Conservation (phyloP, 2,797 vertebrate genomes). For the Scolopax rusticola region DNA sequence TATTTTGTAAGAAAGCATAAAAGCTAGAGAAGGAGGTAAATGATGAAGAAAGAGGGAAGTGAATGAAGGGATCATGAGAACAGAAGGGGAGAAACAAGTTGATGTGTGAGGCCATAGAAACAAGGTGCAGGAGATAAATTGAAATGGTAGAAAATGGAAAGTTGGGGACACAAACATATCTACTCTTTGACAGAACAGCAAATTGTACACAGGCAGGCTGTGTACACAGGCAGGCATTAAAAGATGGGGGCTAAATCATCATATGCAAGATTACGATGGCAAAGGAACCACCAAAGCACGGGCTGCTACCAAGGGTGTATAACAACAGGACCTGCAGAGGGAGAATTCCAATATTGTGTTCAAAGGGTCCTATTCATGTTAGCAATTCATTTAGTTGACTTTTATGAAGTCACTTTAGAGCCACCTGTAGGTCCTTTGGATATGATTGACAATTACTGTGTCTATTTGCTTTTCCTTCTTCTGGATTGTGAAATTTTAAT, state of each 20-base stretch:
- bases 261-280: rapidly evolving
- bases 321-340: not conserved
- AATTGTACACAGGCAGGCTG: not conserved
- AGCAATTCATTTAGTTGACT: not conserved
- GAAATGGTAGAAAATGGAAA: not conserved
- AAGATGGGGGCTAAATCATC: not conserved
- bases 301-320: not conserved
- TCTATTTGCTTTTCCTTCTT: slow-evolving; percentile 41
- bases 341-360: not conserved
- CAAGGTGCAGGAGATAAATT: not conserved
- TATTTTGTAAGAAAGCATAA: not conserved
- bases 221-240: not conserved
- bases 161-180: not conserved
- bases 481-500: slow-evolving; percentile 29
- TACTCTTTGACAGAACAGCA: not conserved
- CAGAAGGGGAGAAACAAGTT: not conserved
- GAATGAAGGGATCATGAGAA: not conserved
- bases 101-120: not conserved
- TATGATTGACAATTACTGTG: not conserved
- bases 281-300: not conserved
- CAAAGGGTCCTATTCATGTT: rapidly evolving
- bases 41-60: not conserved
- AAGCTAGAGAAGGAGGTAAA: not conserved
- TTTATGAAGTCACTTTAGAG: not conserved
- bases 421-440: not conserved